A percentile compares a stretch with the other conserved stretches of the same genome.
These are phyloP conservation scores for Hipposideros larvatus DNA, from an alignment of 2,797 vertebrate species.

Conservation along the genomic window DNA sequence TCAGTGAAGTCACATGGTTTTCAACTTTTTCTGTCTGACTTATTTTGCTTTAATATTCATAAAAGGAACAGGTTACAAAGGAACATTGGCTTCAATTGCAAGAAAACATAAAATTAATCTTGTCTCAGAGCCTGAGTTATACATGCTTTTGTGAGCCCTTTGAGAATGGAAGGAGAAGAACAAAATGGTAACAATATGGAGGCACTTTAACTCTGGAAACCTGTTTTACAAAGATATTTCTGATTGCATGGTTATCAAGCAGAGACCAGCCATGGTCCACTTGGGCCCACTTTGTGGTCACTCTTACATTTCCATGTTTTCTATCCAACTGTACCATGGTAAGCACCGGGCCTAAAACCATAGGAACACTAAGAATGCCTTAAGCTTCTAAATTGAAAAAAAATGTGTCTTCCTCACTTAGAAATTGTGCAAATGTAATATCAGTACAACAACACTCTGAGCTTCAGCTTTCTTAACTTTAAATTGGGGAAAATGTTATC, in stretches of 20 bases:
- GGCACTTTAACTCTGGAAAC: not conserved
- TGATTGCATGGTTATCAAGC: not conserved
- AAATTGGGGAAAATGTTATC: not conserved
- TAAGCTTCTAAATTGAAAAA: not conserved
- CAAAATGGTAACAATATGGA: not conserved
- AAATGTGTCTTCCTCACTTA: not conserved
- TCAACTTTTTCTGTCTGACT: too few species aligned
- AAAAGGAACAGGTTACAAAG: not conserved
- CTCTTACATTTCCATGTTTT: not conserved
- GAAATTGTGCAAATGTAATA: not conserved
- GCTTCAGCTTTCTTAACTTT: not conserved
- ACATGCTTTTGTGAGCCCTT: not conserved
- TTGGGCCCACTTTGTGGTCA: not conserved
- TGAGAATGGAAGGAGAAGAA: not conserved
- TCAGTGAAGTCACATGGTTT: too few species aligned
- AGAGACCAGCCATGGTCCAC: not conserved
- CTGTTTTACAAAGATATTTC: not conserved
- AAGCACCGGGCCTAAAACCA: not conserved
- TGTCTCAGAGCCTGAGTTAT: not conserved
- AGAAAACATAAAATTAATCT: not conserved
- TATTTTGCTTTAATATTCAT: not conserved
- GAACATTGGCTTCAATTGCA: not conserved
- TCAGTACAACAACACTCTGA: not conserved
- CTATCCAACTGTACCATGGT: too few species aligned
- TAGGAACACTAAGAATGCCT: not conserved